Conservation (phyloP, 2,113 vertebrate species). For the Mus pahari region DNA sequence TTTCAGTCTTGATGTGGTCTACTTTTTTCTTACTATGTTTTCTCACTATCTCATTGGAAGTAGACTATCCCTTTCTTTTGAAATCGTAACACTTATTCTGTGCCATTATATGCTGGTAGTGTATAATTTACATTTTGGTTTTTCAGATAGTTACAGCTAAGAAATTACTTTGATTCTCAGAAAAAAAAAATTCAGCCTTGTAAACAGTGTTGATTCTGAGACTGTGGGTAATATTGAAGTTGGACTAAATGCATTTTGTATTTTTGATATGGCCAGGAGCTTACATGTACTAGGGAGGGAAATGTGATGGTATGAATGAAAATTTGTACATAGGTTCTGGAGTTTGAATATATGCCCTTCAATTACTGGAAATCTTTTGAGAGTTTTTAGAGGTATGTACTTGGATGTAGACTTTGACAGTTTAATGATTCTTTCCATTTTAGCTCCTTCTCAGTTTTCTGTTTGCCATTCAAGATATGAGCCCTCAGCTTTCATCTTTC, state of each 20-base stretch:
- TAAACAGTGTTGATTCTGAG: neutral
- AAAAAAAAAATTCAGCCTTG: neutral
- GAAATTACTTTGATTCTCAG: neutral
- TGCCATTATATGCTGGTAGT: too few relatives aligned
- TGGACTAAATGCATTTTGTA: neutral
- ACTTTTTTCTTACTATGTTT: neutral
- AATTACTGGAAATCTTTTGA: neutral
- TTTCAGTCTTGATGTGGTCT: too few relatives aligned
- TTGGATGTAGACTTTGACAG: neutral
- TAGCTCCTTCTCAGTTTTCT: neutral
- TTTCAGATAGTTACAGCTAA: neutral
- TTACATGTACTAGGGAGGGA: neutral
- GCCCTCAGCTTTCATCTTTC: neutral
- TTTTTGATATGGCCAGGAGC: neutral
- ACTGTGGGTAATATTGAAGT: neutral
- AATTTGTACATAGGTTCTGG: neutral
- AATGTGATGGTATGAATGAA: neutral
- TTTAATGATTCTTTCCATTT: neutral
- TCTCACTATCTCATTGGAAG: too few relatives aligned
- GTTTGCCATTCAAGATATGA: neutral
- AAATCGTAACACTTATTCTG: neutral
- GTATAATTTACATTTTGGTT: neutral
- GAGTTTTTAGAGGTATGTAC: neutral
- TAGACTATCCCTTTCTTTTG: neutral
- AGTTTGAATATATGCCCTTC: too few relatives aligned